These are phyloP conservation scores for Sphaerophoria taeniata DNA, from an alignment of 2,888 invertebrate species.

Conservation along the genomic window DNA sequence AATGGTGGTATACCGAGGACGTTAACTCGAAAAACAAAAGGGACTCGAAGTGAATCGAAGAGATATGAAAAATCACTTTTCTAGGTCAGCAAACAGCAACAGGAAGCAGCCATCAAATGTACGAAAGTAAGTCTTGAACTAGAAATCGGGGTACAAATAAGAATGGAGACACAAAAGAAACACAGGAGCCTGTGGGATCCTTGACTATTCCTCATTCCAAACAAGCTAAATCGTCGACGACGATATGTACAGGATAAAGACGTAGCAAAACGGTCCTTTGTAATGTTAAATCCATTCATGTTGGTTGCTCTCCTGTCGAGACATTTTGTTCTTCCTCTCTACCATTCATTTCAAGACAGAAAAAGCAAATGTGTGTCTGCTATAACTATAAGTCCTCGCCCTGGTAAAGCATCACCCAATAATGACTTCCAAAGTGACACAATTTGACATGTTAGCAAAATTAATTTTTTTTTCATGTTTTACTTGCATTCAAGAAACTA, in stretches of 20 bases:
- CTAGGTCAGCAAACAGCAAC: constrained; percentile 28
- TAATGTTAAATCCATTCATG: too few relatives aligned
- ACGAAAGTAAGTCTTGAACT: not conserved
- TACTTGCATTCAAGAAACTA: too few relatives aligned
- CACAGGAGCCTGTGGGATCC: constrained; percentile 34
- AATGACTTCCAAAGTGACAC: constrained; percentile 36
- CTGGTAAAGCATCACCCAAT: too few relatives aligned
- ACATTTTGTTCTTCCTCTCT: too few relatives aligned
- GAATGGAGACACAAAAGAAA: too few relatives aligned
- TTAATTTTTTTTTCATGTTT: constrained; percentile 9
- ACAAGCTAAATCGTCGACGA: too few relatives aligned
- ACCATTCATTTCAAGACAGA: too few relatives aligned
- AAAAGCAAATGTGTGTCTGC: too few relatives aligned
- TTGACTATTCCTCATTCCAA: constrained; percentile 16
- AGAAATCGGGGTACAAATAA: too few relatives aligned
- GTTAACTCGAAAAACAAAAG: constrained; percentile 4
- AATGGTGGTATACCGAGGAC: not conserved
- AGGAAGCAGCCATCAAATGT: not conserved
- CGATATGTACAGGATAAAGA: not conserved
- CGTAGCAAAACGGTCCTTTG: constrained; percentile 38
- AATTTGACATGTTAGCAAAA: constrained; percentile 33
- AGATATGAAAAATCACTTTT: not conserved
- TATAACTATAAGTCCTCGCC: too few relatives aligned
- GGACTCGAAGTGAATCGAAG: not conserved
- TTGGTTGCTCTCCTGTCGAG: too few relatives aligned